Evolutionary conservation across 2,888 invertebrate species (phyloP).

Genomic region (Nemoura dubitans): DNA sequence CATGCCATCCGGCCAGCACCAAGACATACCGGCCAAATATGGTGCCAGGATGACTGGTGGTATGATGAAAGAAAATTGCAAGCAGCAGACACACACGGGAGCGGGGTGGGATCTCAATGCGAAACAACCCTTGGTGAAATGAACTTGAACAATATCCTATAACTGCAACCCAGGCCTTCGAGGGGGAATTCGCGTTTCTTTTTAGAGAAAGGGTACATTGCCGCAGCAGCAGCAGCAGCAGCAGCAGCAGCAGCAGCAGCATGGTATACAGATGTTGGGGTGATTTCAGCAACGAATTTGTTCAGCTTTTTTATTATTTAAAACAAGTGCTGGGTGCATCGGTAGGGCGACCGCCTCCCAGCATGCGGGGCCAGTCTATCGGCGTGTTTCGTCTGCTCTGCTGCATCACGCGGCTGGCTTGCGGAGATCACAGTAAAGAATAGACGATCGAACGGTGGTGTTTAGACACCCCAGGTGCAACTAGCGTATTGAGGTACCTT

Average conservation of each 20-base stretch:
- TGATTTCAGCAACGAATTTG: slow-evolving; percentile 38
- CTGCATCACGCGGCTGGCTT: neutral
- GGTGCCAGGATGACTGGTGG: neutral
- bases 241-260: no score
- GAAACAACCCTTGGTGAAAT: slow-evolving; percentile 36
- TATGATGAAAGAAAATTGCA: neutral
- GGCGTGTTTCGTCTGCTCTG: slow-evolving; percentile 22
- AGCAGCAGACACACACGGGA: neutral
- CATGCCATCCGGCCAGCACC: no score
- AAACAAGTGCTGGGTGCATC: slow-evolving; percentile 28
- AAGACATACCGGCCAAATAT: no score
- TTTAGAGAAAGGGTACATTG: slow-evolving; percentile 29
- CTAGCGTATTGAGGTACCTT: neutral
- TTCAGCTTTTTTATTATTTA: slow-evolving; percentile 41
- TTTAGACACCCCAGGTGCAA: slow-evolving; percentile 3
- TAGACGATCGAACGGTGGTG: slow-evolving; percentile 3
- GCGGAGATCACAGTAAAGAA: neutral
- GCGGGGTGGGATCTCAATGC: neutral
- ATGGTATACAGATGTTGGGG: slow-evolving; percentile 40
- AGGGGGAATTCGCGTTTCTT: slow-evolving; percentile 26
- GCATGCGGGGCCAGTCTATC: no score
- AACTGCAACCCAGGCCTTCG: neutral
- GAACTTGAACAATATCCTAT: slow-evolving; percentile 36
- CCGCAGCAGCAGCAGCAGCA: neutral
- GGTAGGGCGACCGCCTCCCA: neutral